Evolutionary conservation across 2,113 vertebrate species (phyloP), one percentile per base, ranked within the genome.

Genomic region (Carollia perspicillata): DNA sequence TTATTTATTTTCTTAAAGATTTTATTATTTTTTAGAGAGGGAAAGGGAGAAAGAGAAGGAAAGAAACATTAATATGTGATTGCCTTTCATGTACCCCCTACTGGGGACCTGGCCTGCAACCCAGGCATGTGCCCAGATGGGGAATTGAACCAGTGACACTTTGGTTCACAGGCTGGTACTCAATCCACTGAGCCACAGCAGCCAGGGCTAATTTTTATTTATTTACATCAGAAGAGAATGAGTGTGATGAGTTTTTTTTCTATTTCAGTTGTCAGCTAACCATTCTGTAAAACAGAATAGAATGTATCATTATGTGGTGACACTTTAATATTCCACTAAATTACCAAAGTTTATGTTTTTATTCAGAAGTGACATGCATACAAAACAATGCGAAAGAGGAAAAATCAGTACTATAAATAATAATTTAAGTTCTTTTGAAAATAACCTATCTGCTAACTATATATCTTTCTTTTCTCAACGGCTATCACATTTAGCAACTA

Each of bases 321-420:
- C 0, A 5, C 28, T 94, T 95, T 75, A 83, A 2, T 93, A 85
- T 93, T 97, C 93, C 7, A 6, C 60, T 96, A 93, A 84, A 37
- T 81, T 96, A 0, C 75, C 65, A 78, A 88, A 78, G 66, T 80
- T 77, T 86, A 30, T 53, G n/a, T 95, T 94, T 51, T 93, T 94
- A 97, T 97, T 95, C 58, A 87, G 47, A 87, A 84, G 18, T 93
- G 63, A 89, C 37, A 94, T 49, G 26, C 18, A 80, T 63, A 53
- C 12, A 84, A 95, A 97, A 72, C 13, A 97, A 85, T 69, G 85
- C n/a, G 37, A 91, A 93, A 72, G 72, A 96, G 65, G 77, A 75
- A 95, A 96, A 95, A 51, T 68, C 51, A 93, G 66, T 90, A 74
- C 30, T 84, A 53, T 83, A 94, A 97, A 80, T 91, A 97, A 93